Evolutionary conservation across 2,888 invertebrate species (phyloP).

Genomic region (Loripinus fragilis): DNA sequence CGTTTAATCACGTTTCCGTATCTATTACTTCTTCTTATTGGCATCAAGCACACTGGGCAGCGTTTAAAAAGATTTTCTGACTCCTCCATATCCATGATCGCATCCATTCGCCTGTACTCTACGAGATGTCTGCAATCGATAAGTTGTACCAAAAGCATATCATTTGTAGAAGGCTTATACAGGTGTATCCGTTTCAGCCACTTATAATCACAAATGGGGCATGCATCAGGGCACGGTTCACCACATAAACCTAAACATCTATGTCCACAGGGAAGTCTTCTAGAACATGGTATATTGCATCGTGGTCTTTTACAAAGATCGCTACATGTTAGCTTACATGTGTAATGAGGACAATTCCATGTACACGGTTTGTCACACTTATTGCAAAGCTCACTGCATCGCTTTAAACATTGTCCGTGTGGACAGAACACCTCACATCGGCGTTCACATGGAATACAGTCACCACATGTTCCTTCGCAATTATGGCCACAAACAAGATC

Average conservation of each 20-base stretch:
- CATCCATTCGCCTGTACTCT: slow-evolving; percentile 81
- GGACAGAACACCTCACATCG: slow-evolving; percentile 46
- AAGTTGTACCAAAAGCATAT: slow-evolving; percentile 82
- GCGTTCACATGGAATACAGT: slow-evolving; percentile 43
- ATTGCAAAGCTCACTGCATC: slow-evolving; percentile 77
- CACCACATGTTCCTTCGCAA: slow-evolving; percentile 47
- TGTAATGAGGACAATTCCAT: slow-evolving; percentile 78
- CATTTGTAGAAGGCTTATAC: slow-evolving; percentile 85
- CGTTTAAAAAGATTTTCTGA: slow-evolving; percentile 71
- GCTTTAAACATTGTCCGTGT: slow-evolving; percentile 67
- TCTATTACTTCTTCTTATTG: slow-evolving; percentile 85
- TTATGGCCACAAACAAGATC: slow-evolving; percentile 56
- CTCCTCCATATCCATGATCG: slow-evolving; percentile 85
- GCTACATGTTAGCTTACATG: slow-evolving; percentile 77
- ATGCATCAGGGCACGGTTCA: slow-evolving; percentile 88
- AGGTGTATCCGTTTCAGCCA: slow-evolving; percentile 79
- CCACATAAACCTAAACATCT: slow-evolving; percentile 88
- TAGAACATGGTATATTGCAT: slow-evolving; percentile 63
- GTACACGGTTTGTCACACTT: slow-evolving; percentile 81
- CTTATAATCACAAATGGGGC: slow-evolving; percentile 85
- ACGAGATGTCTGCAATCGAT: slow-evolving; percentile 78
- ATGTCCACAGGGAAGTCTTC: slow-evolving; percentile 62
- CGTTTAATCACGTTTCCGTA: slow-evolving; percentile 85
- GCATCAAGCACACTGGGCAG: slow-evolving; percentile 87
- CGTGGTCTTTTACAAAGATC: slow-evolving; percentile 81